phyloP scores from a whole-genome alignment of 2,797 vertebrate species.

The Poeciliopsis turneri region DNA sequence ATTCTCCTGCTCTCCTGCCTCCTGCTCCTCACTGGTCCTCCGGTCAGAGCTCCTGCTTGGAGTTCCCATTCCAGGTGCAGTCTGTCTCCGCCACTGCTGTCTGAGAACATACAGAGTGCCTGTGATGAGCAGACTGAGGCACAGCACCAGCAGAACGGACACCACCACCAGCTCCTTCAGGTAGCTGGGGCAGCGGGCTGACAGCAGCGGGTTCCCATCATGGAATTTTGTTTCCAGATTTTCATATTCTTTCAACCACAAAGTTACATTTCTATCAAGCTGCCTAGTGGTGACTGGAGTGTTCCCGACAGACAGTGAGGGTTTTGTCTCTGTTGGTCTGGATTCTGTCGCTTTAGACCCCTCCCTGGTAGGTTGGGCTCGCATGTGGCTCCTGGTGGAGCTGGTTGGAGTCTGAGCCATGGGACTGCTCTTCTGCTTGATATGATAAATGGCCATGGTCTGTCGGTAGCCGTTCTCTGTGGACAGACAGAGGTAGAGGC shows the following conservation, averaged over 20 bases:
- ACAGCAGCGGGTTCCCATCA: slow-evolving; percentile 27
- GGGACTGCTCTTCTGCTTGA: slow-evolving; percentile 67
- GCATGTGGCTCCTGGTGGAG: slow-evolving; percentile 4
- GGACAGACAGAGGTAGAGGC: slow-evolving; percentile 76
- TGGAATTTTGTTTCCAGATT: slow-evolving; percentile 15
- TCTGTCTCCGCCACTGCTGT: slow-evolving; percentile 57
- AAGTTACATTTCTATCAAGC: slow-evolving; percentile 18
- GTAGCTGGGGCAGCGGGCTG: slow-evolving; percentile 47
- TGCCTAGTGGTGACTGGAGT: slow-evolving; percentile 11
- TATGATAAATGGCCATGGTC: slow-evolving; percentile 69
- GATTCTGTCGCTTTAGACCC: slow-evolving; percentile 26
- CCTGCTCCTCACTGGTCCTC: slow-evolving; percentile 54
- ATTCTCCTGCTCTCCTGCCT: slow-evolving; percentile 47
- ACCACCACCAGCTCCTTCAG: slow-evolving; percentile 78
- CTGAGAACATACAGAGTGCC: slow-evolving; percentile 59
- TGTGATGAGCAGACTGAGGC: slow-evolving; percentile 66
- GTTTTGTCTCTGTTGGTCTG: slow-evolving; percentile 1
- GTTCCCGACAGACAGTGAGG: slow-evolving; percentile 27
- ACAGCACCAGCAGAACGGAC: slow-evolving; percentile 71
- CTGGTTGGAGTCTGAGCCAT: slow-evolving; percentile 19
- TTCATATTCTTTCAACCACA: slow-evolving; percentile 10
- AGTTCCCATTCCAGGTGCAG: slow-evolving; percentile 49
- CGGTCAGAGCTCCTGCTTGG: slow-evolving; percentile 39
- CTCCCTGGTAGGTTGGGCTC: slow-evolving; percentile 6
- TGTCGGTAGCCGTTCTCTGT: slow-evolving; percentile 76